Conservation (phyloP, 2,113 vertebrate species). For the Megaleporinus macrocephalus region DNA sequence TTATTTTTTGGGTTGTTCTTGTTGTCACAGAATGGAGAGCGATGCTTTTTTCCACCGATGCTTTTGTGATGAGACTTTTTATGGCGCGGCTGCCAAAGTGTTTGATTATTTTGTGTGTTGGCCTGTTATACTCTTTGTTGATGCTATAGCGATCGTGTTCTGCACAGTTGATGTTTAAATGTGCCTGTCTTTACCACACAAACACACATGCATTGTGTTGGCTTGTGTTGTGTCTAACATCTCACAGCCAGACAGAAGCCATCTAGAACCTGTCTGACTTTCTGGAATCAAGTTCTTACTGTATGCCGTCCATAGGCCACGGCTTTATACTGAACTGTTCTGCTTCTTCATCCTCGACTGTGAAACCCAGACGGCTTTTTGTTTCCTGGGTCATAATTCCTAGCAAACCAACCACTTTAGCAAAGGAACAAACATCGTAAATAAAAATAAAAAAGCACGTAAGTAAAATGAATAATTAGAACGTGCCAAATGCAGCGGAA, state of each 20-base stretch:
- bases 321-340: background rate
- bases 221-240: background rate
- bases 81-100: background rate
- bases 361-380: background rate
- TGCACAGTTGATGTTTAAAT: slow-evolving; percentile 18
- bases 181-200: slow-evolving; percentile 27
- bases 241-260: background rate
- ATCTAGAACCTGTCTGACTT: background rate
- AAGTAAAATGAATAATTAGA: no score
- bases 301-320: background rate
- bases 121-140: slow-evolving; percentile 15
- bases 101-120: background rate
- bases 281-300: background rate
- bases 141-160: slow-evolving; percentile 31
- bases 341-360: no score
- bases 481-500: no score
- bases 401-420: no score
- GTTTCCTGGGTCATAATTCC: background rate
- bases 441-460: background rate
- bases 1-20: background rate
- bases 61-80: background rate
- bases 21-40: background rate
- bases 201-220: background rate
- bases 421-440: background rate
- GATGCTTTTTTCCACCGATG: background rate